Evolutionary conservation across 2,797 vertebrate species (phyloP).

Genomic region (Jordanella pulchra): DNA sequence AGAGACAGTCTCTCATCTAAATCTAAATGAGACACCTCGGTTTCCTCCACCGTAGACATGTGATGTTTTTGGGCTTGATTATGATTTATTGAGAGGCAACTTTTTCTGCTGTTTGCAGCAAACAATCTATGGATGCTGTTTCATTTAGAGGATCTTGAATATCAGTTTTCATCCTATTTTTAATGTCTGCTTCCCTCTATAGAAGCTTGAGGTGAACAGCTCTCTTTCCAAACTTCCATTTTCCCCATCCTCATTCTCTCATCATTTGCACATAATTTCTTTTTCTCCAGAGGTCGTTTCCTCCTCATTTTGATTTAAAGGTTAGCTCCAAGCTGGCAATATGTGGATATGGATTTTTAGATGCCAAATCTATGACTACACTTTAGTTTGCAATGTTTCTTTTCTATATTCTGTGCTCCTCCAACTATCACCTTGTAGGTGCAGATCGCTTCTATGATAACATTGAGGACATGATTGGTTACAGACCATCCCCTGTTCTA

Average conservation of each 20-base stretch:
- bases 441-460: slow-evolving; percentile 83
- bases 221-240: slow-evolving; percentile 14
- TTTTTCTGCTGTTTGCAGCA: slow-evolving; percentile 12
- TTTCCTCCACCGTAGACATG: slow-evolving; percentile 1
- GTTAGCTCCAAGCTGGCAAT: not conserved
- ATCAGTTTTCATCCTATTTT: slow-evolving; percentile 16
- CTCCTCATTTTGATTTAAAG: slow-evolving; percentile 13
- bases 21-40: slow-evolving; percentile 17
- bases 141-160: slow-evolving; percentile 7
- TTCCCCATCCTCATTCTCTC: not conserved
- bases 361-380: not conserved
- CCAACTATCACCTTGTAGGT: slow-evolving; percentile 71
- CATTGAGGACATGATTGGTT: slow-evolving; percentile 84
- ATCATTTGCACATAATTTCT: not conserved
- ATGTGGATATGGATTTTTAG: not conserved
- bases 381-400: not conserved
- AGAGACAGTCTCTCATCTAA: slow-evolving; percentile 5
- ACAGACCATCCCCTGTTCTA: slow-evolving; percentile 62
- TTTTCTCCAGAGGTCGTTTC: not conserved
- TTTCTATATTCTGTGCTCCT: not conserved
- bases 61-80: slow-evolving; percentile 23
- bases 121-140: slow-evolving; percentile 20
- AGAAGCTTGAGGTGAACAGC: slow-evolving; percentile 18
- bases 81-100: slow-evolving; percentile 9
- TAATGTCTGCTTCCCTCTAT: not conserved